Evolutionary conservation across 92 coral and sea anemone species (phyloP), one percentile per base, ranked within the genome.

Genomic region (Heliopora coerulea): DNA sequence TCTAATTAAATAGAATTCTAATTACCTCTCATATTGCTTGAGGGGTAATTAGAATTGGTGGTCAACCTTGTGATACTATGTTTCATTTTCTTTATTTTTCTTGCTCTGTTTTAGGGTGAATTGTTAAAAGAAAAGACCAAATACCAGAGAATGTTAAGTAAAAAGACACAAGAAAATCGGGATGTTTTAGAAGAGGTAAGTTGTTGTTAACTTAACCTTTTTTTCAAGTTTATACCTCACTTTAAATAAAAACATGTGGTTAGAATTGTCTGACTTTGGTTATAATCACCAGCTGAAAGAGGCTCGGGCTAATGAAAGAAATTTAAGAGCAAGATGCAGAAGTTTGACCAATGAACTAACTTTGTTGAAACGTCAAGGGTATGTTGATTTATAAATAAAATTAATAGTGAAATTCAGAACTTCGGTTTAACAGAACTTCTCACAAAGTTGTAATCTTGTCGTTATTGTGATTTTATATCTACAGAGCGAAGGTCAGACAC

Each of bases 311-410:
- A 93, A 89, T 77, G 98, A 93, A 75, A 61, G 98, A 29, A 93
- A 89, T 78, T 84, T 93, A 30, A 82, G 98, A 72, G 98, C 98
- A 27, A 79, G 98, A 68, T 93, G 98, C 65, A 85, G 98, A 64
- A 93, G 92, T 49, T 82, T 93, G 68, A 93, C 98, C 32, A 93
- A 93, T 49, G 98, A 93, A 78, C 78, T 93, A 69, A 96, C 98
- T 3, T 83, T 93, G 54, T 75, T 87, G 29, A 93, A 90, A 59
- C 82, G 91, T 19, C 76, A 69, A 88, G 91, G 93, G 98, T 93
- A 67, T 58, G 87, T 78, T 63, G 20, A 21, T 2, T 19, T 8
- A 23, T 12, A 5, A 37, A 4, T n/a, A n/a, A 12, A 4, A 37
- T 12, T 37, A 37, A 37, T 37, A 37, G 42, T 21, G 17, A 0